Evolutionary conservation across 2,888 invertebrate genomes (phyloP).

Genomic region (Dicycla oo): DNA sequence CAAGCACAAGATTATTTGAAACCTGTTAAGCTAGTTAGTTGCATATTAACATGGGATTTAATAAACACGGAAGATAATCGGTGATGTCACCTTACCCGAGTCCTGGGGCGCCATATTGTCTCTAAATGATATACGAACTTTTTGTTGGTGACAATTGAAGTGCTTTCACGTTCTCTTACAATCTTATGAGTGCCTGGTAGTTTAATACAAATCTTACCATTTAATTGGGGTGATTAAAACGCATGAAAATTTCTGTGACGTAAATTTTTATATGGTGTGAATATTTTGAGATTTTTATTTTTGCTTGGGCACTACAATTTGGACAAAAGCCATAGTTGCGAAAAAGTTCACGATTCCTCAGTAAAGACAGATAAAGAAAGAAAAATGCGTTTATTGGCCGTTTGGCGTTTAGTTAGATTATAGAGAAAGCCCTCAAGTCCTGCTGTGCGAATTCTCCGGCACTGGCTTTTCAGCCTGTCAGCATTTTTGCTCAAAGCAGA

Average conservation of each 20-base stretch:
- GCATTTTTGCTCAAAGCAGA: not conserved
- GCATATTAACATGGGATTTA: not conserved
- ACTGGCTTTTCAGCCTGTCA: not conserved
- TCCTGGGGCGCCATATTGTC: conserved; percentile 85
- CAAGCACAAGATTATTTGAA: not conserved
- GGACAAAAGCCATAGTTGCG: not conserved
- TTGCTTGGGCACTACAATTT: not conserved
- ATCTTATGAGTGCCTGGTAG: conserved; percentile 68
- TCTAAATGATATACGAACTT: conserved; percentile 77
- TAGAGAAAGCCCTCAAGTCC: not conserved
- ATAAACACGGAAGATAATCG: conserved; percentile 30
- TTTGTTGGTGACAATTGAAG: conserved; percentile 58
- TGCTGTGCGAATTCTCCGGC: not conserved
- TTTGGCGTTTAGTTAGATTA: not conserved
- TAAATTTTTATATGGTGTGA: not conserved
- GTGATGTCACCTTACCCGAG: conserved; percentile 66
- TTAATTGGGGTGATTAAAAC: conserved; percentile 34
- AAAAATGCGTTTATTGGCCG: not conserved
- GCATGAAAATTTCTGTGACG: not conserved
- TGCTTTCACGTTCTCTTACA: conserved; percentile 59
- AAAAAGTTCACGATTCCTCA: not conserved
- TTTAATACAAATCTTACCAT: conserved; percentile 39
- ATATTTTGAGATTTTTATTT: not conserved
- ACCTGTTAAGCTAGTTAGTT: conserved; percentile 5
- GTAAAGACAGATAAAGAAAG: not conserved